phyloP scores from a whole-genome alignment of 2,888 invertebrate genomes.

The Eupithecia centaureata region DNA sequence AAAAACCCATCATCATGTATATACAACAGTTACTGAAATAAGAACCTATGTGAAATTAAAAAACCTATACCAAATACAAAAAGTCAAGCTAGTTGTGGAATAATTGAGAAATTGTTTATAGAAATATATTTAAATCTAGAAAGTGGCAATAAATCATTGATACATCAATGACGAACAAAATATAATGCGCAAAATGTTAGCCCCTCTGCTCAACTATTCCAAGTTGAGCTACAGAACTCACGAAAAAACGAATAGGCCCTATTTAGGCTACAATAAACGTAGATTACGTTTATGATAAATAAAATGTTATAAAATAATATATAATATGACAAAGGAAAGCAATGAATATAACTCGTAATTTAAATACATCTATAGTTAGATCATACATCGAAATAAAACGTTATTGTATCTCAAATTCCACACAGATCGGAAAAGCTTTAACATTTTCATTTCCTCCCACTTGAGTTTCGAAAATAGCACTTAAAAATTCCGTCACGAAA shows the following conservation, averaged over 20 bases:
- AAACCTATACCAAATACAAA: no score
- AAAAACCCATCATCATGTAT: no score
- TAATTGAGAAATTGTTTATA: no score
- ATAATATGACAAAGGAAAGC: not conserved
- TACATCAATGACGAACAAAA: no score
- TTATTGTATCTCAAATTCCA: slow-evolving; percentile 13
- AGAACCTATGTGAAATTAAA: no score
- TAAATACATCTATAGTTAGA: not conserved
- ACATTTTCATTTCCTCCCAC: slow-evolving; percentile 19
- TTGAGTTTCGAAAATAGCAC: slow-evolving; percentile 27
- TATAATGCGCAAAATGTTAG: no score
- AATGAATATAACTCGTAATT: not conserved
- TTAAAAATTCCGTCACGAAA: slow-evolving; percentile 33
- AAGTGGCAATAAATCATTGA: no score
- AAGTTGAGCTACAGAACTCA: no score
- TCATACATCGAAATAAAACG: slow-evolving; percentile 1
- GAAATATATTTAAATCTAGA: no score
- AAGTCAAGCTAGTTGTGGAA: no score
- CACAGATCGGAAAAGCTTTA: slow-evolving; percentile 14
- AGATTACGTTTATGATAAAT: not conserved
- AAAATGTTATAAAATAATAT: no score
- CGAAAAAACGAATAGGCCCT: not conserved
- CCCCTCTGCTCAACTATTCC: no score
- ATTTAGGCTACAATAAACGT: not conserved
- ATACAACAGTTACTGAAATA: not conserved